A percentile compares a stretch with the other conserved stretches of the same genome.
Conservation (phyloP, 2,888 invertebrate species). For the Melitaea athalia region DNA sequence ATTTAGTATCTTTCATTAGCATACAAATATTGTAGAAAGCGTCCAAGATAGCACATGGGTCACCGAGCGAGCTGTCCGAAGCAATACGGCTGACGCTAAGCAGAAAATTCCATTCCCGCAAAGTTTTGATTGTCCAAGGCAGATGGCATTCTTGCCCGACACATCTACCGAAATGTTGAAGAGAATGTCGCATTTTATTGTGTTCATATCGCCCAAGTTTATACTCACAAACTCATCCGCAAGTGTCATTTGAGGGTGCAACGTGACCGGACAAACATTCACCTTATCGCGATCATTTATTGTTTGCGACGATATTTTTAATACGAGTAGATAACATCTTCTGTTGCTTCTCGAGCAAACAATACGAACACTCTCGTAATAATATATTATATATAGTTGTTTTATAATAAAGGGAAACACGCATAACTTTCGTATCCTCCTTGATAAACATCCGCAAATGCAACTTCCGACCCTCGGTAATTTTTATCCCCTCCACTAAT, state of each 20-base stretch:
- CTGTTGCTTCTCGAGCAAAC: neutral
- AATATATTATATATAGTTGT: neutral
- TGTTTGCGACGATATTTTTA: conserved; percentile 16
- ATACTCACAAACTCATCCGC: conserved; percentile 60
- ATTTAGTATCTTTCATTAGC: conserved; percentile 3
- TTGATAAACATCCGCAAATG: conserved; percentile 60
- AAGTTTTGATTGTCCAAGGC: conserved; percentile 83
- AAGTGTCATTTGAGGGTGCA: conserved; percentile 59
- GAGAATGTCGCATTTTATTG: conserved; percentile 72
- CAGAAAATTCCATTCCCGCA: conserved; percentile 77
- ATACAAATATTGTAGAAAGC: conserved; percentile 34
- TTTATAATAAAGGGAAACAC: conserved; percentile 30
- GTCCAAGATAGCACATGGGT: conserved; percentile 51
- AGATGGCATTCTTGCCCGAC: conserved; percentile 78
- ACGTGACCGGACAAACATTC: conserved; percentile 35
- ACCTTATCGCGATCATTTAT: conserved; percentile 30
- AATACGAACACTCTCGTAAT: neutral
- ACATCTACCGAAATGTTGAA: conserved; percentile 69
- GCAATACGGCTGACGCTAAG: conserved; percentile 73
- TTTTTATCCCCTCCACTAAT: conserved; percentile 78
- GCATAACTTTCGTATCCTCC: conserved; percentile 54
- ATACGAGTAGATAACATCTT: conserved; percentile 11
- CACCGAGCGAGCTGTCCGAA: conserved; percentile 53
- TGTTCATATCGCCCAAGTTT: conserved; percentile 71
- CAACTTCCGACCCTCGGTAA: conserved; percentile 69